A percentile compares a stretch with the other conserved stretches of the same genome.
Conservation (phyloP, 2,113 vertebrate species). For the Hemicordylus capensis region DNA sequence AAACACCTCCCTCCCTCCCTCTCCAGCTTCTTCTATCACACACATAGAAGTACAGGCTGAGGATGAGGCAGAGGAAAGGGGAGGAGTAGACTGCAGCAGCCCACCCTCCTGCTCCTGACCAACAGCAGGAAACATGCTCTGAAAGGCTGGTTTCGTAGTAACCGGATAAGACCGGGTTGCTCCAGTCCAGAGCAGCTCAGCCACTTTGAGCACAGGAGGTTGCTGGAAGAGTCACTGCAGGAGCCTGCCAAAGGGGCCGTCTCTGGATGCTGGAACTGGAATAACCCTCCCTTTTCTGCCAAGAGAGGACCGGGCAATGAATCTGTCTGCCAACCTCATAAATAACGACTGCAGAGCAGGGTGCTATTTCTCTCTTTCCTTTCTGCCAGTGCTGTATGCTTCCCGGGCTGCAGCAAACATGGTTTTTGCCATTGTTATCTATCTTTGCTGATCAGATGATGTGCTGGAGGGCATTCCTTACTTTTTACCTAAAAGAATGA, state of each 20-base stretch:
- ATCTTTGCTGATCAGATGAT: neutral
- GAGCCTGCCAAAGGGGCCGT: conserved; percentile 36
- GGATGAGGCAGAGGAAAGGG: rapidly evolving
- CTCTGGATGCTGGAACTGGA: conserved; percentile 38
- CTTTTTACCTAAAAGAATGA: neutral
- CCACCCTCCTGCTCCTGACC: neutral
- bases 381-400: neutral
- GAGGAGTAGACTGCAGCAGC: rapidly evolving
- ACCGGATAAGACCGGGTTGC: neutral
- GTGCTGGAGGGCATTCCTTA: too few species aligned
- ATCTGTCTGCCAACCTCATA: neutral
- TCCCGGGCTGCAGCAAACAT: neutral
- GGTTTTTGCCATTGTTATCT: neutral
- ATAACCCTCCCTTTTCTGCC: conserved; percentile 32
- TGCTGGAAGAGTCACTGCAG: conserved; percentile 36
- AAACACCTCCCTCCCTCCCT: neutral
- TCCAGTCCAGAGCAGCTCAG: neutral
- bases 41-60: rapidly evolving
- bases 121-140: neutral
- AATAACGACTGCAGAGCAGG: neutral
- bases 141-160: neutral
- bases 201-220: neutral
- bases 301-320: conserved; percentile 20
- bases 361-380: neutral
- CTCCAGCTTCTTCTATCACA: neutral